These are phyloP conservation scores for Drosophila ohnishii DNA, from an alignment of 1,140 invertebrate species.

Conservation along the genomic window DNA sequence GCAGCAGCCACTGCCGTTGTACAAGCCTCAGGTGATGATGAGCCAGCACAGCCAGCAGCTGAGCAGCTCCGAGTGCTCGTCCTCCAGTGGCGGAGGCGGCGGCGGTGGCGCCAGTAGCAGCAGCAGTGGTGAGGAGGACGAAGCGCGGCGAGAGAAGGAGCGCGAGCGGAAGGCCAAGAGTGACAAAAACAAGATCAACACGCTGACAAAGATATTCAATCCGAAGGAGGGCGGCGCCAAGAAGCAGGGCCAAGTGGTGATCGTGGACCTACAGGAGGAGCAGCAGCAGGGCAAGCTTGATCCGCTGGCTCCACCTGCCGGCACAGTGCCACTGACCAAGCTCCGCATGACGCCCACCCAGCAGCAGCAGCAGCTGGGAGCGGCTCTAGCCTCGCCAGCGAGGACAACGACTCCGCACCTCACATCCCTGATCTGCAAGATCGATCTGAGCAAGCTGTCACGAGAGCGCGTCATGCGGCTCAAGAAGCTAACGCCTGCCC, in stretches of 20 bases:
- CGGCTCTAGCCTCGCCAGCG: slow-evolving; percentile 59
- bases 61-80: slow-evolving; percentile 57
- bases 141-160: slow-evolving; percentile 47
- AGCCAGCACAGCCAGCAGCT: slow-evolving; percentile 40
- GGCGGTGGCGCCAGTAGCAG: slow-evolving; percentile 49
- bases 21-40: slow-evolving; percentile 21
- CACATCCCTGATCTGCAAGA: slow-evolving; percentile 77
- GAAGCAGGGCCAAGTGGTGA: slow-evolving; percentile 83
- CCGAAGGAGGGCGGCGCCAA: slow-evolving; percentile 85
- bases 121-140: slow-evolving; percentile 62
- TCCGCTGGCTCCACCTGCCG: slow-evolving; percentile 24
- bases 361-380: slow-evolving; percentile 58
- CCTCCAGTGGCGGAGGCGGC: slow-evolving; percentile 46
- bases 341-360: slow-evolving; percentile 61
- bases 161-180: slow-evolving; percentile 62
- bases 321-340: slow-evolving; percentile 26
- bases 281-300: slow-evolving; percentile 56
- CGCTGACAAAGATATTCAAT: slow-evolving; percentile 87
- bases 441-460: slow-evolving; percentile 72
- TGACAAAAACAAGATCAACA: slow-evolving; percentile 89
- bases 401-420: slow-evolving; percentile 60
- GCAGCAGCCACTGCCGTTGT: slow-evolving; percentile 18
- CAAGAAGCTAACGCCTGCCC: slow-evolving; percentile 46
- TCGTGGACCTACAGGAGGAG: slow-evolving; percentile 79
- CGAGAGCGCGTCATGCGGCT: slow-evolving; percentile 50